Evolutionary conservation across 2,888 invertebrate species (phyloP).

Genomic region (Thereva nobilitata): DNA sequence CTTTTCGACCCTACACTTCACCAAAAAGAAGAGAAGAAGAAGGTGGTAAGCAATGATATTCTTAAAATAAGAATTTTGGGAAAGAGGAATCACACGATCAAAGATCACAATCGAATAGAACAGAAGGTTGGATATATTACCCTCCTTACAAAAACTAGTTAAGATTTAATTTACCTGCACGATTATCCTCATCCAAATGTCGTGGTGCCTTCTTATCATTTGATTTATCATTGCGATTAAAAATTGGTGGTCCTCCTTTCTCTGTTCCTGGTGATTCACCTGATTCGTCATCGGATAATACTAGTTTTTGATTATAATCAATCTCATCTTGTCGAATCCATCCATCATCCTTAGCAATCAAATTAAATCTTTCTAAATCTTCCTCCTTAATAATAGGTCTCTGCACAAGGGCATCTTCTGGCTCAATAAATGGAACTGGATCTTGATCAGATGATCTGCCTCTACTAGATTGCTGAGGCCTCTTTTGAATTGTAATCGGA

Average conservation of each 20-base stretch:
- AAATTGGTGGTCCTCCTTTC: constrained; percentile 35
- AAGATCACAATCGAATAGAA: too few relatives aligned
- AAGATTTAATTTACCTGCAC: constrained; percentile 36
- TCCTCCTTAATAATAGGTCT: constrained; percentile 92
- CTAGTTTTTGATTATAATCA: constrained; percentile 91
- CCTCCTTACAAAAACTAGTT: too few relatives aligned
- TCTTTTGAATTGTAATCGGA: constrained; percentile 37
- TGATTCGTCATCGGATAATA: constrained; percentile 91
- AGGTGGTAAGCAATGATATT: too few relatives aligned
- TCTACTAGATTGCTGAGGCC: constrained; percentile 27
- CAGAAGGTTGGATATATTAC: too few relatives aligned
- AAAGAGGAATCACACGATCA: too few relatives aligned
- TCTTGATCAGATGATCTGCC: constrained; percentile 50
- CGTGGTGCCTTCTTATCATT: constrained; percentile 34
- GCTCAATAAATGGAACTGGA: constrained; percentile 53
- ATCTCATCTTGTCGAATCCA: constrained; percentile 94
- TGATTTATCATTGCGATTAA: constrained; percentile 23
- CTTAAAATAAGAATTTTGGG: too few relatives aligned
- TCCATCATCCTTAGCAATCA: constrained; percentile 84
- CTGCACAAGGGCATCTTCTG: constrained; percentile 69
- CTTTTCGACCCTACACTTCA: too few relatives aligned
- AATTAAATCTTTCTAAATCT: constrained; percentile 89
- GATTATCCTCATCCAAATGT: constrained; percentile 44
- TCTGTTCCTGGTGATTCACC: constrained; percentile 45
- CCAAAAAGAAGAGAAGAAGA: too few relatives aligned